phyloP scores from a whole-genome alignment of 37 sponge, comb jelly and placozoan genomes.

The Crambe crambe region DNA sequence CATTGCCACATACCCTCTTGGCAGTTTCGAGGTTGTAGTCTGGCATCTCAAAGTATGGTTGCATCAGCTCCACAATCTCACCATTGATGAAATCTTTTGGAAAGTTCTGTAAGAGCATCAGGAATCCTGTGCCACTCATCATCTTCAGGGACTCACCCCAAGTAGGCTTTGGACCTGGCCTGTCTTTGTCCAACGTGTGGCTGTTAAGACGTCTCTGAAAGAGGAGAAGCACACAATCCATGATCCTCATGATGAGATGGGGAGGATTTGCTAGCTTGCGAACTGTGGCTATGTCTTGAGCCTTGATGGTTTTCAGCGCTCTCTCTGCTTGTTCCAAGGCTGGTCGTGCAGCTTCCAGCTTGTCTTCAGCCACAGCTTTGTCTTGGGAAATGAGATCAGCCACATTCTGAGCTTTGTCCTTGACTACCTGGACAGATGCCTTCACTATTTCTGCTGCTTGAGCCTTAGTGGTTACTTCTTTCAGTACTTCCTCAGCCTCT shows the following conservation, averaged over 20 bases:
- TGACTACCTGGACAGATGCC: slow-evolving; percentile 96
- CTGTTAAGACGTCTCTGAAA: slow-evolving; percentile 72
- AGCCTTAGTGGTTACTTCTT: slow-evolving; percentile 95
- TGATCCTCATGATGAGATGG: slow-evolving; percentile 99
- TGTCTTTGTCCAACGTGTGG: slow-evolving; percentile 75
- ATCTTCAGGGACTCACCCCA: slow-evolving; percentile 98
- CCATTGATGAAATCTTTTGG: slow-evolving; percentile 97
- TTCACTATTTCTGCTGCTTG: slow-evolving; percentile 99
- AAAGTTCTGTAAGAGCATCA: slow-evolving; percentile 86
- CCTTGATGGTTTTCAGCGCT: slow-evolving; percentile 97
- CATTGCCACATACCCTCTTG: slow-evolving; percentile 98
- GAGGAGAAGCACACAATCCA: slow-evolving; percentile 97
- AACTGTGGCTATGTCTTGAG: slow-evolving; percentile 96
- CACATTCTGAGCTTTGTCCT: slow-evolving; percentile 97
- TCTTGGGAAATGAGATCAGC: slow-evolving; percentile 94
- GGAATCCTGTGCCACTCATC: slow-evolving; percentile 93
- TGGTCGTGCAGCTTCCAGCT: slow-evolving; percentile 92
- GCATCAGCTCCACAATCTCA: slow-evolving; percentile 95
- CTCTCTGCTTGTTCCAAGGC: slow-evolving; percentile 96
- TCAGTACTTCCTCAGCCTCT: slow-evolving; percentile 94
- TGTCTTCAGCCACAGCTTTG: slow-evolving; percentile 90
- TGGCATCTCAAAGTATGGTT: slow-evolving; percentile 94
- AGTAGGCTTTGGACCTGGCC: slow-evolving; percentile 85
- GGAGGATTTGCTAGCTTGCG: slow-evolving; percentile 97
- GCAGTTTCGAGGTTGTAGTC: slow-evolving; percentile 94